Percentiles rank a stretch among this genome's conserved stretches.
Evolutionary conservation across 2,797 vertebrate species (phyloP).

Genomic region (Etheostoma nigrum): DNA sequence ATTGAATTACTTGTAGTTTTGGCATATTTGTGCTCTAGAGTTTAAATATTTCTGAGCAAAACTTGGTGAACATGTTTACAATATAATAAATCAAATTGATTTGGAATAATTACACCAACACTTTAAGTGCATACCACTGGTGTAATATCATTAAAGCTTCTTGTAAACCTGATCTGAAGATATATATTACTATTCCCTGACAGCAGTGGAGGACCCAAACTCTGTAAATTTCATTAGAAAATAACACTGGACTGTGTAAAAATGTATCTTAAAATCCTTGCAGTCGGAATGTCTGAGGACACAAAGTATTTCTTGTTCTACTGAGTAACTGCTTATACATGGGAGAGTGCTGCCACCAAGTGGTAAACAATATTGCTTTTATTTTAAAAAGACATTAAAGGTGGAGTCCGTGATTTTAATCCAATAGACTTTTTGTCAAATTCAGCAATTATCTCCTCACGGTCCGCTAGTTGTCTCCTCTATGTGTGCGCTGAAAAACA

Average conservation of each 20-base stretch:
- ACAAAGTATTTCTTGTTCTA: background rate
- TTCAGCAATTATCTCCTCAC: too few relatives aligned
- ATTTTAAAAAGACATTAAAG: constrained; percentile 15
- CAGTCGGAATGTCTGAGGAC: constrained; percentile 13
- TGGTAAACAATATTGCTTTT: constrained; percentile 52
- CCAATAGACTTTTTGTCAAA: too few relatives aligned
- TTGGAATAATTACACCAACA: constrained; percentile 30
- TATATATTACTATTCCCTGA: constrained; percentile 21
- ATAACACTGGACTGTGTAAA: constrained; percentile 9
- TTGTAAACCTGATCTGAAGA: constrained; percentile 49
- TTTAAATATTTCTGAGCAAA: constrained; percentile 47
- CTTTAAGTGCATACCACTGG: constrained; percentile 19
- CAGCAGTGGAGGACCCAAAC: constrained; percentile 10
- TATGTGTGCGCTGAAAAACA: too few relatives aligned
- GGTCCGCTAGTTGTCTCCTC: too few relatives aligned
- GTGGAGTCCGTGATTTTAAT: too few relatives aligned
- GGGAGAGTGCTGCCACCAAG: constrained; percentile 70
- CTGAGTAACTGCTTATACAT: constrained; percentile 6
- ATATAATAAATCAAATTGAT: constrained; percentile 18
- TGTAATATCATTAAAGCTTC: constrained; percentile 24
- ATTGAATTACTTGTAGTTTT: constrained; percentile 50
- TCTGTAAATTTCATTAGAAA: constrained; percentile 35
- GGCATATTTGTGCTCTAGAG: constrained; percentile 45
- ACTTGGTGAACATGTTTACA: constrained; percentile 52
- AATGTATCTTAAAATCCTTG: constrained; percentile 6